phyloP scores from a whole-genome alignment of 2,888 invertebrate species.

The Rhamnusium bicolor region DNA sequence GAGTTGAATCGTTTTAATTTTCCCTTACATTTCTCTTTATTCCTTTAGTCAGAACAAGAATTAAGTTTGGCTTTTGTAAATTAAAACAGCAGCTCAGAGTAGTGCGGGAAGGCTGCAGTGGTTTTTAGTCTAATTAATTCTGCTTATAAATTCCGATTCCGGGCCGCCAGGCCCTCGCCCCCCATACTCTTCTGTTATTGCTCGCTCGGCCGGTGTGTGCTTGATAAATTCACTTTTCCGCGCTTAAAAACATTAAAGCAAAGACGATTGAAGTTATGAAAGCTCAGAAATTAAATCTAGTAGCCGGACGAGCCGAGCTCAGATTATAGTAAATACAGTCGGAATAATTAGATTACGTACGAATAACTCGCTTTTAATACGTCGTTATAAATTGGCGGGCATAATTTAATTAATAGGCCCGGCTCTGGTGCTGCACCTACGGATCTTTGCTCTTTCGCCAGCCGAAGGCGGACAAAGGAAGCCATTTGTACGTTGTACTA shows the following conservation, averaged over 20 bases:
- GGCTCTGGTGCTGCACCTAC: slow-evolving; percentile 17
- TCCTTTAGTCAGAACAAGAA: slow-evolving; percentile 73
- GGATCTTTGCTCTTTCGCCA: slow-evolving; percentile 11
- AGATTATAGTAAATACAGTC: slow-evolving; percentile 69
- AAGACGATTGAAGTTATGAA: slow-evolving; percentile 72
- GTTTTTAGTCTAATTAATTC: slow-evolving; percentile 74
- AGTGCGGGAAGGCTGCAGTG: slow-evolving; percentile 70
- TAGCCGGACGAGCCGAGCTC: slow-evolving; percentile 48
- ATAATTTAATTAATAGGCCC: slow-evolving; percentile 60
- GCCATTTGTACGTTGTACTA: slow-evolving; percentile 31
- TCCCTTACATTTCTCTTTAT: slow-evolving; percentile 74
- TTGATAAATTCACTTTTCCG: slow-evolving; percentile 72
- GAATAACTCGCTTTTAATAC: slow-evolving; percentile 70
- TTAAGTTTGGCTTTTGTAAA: slow-evolving; percentile 75
- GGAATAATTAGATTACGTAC: slow-evolving; percentile 71
- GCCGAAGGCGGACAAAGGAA: slow-evolving; percentile 29
- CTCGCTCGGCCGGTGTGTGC: slow-evolving; percentile 70
- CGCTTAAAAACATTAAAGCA: slow-evolving; percentile 69
- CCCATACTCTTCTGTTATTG: slow-evolving; percentile 63
- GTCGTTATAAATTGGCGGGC: slow-evolving; percentile 67
- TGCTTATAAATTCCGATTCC: slow-evolving; percentile 74
- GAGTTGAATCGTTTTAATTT: slow-evolving; percentile 73
- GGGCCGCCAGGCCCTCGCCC: slow-evolving; percentile 45
- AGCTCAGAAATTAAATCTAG: slow-evolving; percentile 70
- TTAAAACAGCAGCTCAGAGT: slow-evolving; percentile 72